Conservation (phyloP, 35 echinoderm and acorn worm species). For the Ptychodera flava region DNA sequence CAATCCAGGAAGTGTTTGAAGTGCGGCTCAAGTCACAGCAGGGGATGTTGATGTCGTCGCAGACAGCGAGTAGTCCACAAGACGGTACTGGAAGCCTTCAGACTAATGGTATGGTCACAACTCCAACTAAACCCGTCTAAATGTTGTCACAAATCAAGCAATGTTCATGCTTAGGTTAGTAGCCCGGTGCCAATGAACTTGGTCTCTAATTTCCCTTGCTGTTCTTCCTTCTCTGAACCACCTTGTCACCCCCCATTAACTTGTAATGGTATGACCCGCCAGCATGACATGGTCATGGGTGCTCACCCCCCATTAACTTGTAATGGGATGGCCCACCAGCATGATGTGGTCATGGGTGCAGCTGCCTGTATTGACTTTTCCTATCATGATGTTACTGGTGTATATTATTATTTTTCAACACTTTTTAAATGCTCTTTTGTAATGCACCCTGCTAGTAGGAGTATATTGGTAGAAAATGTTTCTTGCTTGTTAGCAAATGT, state of each 20-base stretch:
- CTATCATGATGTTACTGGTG: no score
- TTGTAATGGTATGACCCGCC: no score
- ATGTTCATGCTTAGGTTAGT: not conserved
- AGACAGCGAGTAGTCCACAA: not conserved
- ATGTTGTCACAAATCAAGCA: not conserved
- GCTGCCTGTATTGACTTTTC: not conserved
- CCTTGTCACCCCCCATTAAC: not conserved
- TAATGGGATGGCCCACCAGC: not conserved
- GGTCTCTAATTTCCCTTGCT: not conserved
- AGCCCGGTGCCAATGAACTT: not conserved
- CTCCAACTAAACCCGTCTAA: not conserved
- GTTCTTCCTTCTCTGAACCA: not conserved
- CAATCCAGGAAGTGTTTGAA: constrained; percentile 88
- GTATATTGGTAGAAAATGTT: no score
- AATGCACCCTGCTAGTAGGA: no score
- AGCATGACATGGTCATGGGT: no score
- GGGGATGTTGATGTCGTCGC: not conserved
- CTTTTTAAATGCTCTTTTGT: no score
- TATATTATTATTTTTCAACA: no score
- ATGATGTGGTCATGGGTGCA: not conserved
- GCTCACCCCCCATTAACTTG: not conserved
- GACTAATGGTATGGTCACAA: not conserved
- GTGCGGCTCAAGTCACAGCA: constrained; percentile 52
- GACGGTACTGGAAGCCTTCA: not conserved
- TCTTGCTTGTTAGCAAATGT: no score